Evolutionary conservation across 2,113 vertebrate species (phyloP).

Genomic region (Mus spicilegus): DNA sequence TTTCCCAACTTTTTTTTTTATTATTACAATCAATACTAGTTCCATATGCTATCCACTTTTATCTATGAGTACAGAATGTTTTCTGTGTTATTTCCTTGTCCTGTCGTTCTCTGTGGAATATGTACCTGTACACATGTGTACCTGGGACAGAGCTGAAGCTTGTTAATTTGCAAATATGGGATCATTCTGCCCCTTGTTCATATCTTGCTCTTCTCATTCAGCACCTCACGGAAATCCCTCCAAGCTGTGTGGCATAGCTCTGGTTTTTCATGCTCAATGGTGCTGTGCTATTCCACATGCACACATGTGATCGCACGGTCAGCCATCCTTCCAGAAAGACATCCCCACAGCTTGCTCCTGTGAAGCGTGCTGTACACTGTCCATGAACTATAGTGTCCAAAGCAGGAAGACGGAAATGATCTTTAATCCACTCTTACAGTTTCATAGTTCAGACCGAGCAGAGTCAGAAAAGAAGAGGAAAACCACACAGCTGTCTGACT

Average conservation of each 20-base stretch:
- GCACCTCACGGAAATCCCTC: neutral
- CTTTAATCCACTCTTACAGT: neutral
- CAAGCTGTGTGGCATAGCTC: neutral
- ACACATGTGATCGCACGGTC: neutral
- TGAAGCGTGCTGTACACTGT: neutral
- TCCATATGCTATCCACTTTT: neutral
- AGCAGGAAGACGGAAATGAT: neutral
- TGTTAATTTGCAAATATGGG: neutral
- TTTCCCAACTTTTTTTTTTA: neutral
- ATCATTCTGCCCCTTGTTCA: neutral
- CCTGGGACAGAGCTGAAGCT: neutral
- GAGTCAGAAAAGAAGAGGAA: conserved; percentile 35
- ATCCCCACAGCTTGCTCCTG: neutral
- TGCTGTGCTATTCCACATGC: neutral
- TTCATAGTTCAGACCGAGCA: neutral
- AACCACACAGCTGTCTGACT: neutral
- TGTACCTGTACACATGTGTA: too few relatives aligned
- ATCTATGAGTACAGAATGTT: neutral
- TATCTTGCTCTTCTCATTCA: neutral
- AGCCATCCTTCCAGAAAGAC: neutral
- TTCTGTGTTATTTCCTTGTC: neutral
- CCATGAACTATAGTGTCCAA: neutral
- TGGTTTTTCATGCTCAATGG: neutral
- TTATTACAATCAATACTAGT: neutral
- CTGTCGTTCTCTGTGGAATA: neutral